Conservation (phyloP, 2,888 invertebrate species). For the Erebia ligea region DNA sequence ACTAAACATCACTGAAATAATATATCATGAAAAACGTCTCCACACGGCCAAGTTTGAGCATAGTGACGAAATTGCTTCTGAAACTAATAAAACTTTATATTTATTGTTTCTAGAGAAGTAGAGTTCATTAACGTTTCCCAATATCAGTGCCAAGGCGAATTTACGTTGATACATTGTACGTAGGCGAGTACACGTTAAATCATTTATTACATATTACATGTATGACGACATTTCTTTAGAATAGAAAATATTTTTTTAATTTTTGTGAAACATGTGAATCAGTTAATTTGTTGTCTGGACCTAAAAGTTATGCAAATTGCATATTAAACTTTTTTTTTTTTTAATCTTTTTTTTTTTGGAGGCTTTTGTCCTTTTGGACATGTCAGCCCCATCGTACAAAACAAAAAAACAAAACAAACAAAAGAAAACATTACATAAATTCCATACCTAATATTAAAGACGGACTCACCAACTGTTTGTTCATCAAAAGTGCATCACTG, state of each 20-base stretch:
- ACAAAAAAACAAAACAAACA: no score
- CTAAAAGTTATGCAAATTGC: not conserved
- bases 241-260: not conserved
- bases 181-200: slow-evolving; percentile 44
- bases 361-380: no score
- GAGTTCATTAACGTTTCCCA: slow-evolving; percentile 70
- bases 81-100: slow-evolving; percentile 49
- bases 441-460: no score
- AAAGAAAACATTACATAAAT: no score
- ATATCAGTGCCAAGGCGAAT: slow-evolving; percentile 71
- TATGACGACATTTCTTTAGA: slow-evolving; percentile 3
- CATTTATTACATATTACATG: slow-evolving; percentile 30
- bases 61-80: slow-evolving; percentile 40
- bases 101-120: slow-evolving; percentile 60
- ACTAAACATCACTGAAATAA: slow-evolving; percentile 27
- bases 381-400: no score
- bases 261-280: not conserved
- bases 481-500: no score
- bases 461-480: no score
- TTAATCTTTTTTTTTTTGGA: no score
- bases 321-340: no score
- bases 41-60: slow-evolving; percentile 44
- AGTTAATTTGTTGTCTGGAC: not conserved
- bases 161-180: slow-evolving; percentile 43
- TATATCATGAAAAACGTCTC: slow-evolving; percentile 32